These are phyloP conservation scores for Brachypteracias leptosomus DNA, from an alignment of 2,113 vertebrate species.

Conservation along the genomic window DNA sequence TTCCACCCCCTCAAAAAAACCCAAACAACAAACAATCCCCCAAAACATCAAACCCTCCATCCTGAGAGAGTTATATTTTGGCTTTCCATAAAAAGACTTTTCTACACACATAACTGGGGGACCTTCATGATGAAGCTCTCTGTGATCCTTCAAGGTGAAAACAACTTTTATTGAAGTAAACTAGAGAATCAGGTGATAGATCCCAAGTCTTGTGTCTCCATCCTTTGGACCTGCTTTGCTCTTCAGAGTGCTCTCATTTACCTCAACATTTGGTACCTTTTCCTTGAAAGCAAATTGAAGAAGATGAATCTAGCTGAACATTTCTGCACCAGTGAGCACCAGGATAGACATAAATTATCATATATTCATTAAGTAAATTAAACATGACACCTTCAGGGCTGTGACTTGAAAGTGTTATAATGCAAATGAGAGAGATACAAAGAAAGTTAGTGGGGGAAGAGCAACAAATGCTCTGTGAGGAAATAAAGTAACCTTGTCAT, in stretches of 20 bases:
- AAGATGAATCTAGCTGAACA: constrained; percentile 39
- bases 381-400: constrained; percentile 42
- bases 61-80: neutral
- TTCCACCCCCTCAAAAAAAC: too few species aligned
- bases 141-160: neutral
- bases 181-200: neutral
- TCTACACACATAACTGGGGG: neutral
- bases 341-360: constrained; percentile 48
- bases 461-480: neutral
- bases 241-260: neutral
- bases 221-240: neutral
- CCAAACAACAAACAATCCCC: neutral
- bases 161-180: neutral
- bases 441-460: neutral
- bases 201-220: neutral
- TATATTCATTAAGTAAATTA: constrained; percentile 71
- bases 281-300: constrained; percentile 57
- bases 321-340: constrained; percentile 50
- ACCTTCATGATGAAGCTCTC: neutral
- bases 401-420: constrained; percentile 13
- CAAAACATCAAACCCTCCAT: neutral
- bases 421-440: neutral
- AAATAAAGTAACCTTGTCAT: neutral
- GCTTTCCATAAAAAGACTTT: neutral
- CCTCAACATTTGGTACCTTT: neutral